Evolutionary conservation across 2,113 vertebrate genomes (phyloP).

Genomic region (Myrmecophaga tridactyla): DNA sequence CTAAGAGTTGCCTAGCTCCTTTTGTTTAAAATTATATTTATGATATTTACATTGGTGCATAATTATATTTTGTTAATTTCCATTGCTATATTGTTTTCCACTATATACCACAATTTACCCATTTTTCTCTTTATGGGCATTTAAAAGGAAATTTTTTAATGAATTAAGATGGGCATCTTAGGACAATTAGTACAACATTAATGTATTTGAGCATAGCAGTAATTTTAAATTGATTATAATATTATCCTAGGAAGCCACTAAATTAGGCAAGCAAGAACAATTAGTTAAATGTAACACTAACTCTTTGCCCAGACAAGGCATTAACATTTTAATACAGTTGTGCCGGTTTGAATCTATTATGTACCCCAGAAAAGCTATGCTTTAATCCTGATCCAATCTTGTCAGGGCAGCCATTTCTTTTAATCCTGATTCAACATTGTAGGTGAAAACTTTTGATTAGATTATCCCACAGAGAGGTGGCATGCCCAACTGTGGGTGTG

Average conservation of each 20-base stretch:
- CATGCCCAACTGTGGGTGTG: too few species aligned
- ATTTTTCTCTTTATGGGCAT: background rate
- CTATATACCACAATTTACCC: background rate
- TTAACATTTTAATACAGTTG: slow-evolving; percentile 43
- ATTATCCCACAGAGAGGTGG: too few species aligned
- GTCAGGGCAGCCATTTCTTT: too few species aligned
- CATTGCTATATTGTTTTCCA: background rate
- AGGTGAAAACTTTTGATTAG: too few species aligned
- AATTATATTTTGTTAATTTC: background rate
- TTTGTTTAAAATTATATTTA: slow-evolving; percentile 21
- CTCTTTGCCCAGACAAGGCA: background rate
- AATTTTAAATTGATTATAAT: background rate
- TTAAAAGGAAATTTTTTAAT: background rate
- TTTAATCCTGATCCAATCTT: too few species aligned
- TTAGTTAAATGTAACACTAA: background rate
- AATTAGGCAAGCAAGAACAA: background rate
- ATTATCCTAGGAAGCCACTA: background rate
- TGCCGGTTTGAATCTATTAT: too few species aligned
- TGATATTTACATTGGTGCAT: background rate
- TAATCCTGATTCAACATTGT: too few species aligned
- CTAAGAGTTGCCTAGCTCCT: background rate
- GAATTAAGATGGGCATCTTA: background rate
- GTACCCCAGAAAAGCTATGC: too few species aligned
- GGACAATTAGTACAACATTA: background rate
- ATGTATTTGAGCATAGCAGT: background rate